Percentiles rank a stretch among this genome's conserved stretches.
Conservation (phyloP, 1,140 invertebrate genomes). For the Zaprionus africanus region DNA sequence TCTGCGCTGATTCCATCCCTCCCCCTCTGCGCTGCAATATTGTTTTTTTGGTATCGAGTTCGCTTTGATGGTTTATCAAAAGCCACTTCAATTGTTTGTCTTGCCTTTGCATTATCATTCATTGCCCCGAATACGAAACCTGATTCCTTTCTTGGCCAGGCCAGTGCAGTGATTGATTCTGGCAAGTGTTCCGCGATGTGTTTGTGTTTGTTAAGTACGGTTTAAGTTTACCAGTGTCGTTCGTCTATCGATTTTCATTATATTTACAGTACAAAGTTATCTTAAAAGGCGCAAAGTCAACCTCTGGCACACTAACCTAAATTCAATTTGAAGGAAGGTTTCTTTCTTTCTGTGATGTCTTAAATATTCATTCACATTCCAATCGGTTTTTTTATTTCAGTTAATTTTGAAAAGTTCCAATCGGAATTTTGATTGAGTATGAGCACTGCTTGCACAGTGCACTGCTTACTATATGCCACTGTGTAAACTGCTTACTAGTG, state of each 20-base stretch:
- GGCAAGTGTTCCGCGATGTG: slow-evolving; percentile 41
- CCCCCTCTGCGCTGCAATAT: background rate
- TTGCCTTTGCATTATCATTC: slow-evolving; percentile 66
- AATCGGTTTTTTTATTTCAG: background rate
- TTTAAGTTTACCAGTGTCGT: background rate
- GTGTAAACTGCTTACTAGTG: background rate
- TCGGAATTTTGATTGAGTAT: background rate
- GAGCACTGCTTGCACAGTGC: slow-evolving; percentile 1
- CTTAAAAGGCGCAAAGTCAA: background rate
- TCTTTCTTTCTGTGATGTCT: background rate
- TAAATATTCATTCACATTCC: background rate
- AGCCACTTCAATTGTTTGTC: slow-evolving; percentile 79
- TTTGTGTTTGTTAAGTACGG: slow-evolving; percentile 29
- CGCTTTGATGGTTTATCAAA: slow-evolving; percentile 83
- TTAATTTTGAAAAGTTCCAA: background rate
- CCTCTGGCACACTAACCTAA: background rate
- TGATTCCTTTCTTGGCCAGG: slow-evolving; percentile 30
- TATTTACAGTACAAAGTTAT: background rate
- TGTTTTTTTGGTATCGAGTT: slow-evolving; percentile 61
- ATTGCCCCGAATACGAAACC: slow-evolving; percentile 46
- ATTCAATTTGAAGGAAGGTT: background rate
- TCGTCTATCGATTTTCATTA: slow-evolving; percentile 3
- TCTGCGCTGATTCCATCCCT: background rate
- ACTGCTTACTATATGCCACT: slow-evolving; percentile 16
- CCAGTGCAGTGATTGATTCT: slow-evolving; percentile 38